Conservation (phyloP, 2,888 invertebrate species). For the Pilophorus perplexus region DNA sequence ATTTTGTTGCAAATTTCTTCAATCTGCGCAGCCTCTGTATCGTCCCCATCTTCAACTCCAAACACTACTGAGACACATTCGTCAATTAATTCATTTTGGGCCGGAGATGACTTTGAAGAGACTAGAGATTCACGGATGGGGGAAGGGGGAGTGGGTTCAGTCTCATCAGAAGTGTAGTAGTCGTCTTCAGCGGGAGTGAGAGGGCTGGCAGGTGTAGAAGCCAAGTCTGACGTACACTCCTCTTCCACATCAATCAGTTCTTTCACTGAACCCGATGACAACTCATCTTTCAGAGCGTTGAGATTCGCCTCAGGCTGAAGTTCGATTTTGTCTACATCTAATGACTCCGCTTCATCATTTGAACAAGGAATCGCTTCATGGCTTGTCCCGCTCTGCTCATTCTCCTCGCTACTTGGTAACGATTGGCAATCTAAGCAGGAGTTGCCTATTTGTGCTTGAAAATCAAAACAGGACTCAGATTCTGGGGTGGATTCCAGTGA, state of each 20-base stretch:
- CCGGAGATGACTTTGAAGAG: not conserved
- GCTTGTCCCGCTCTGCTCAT: too few relatives aligned
- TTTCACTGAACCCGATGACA: not conserved
- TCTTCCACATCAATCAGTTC: constrained; percentile 1
- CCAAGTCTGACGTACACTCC: constrained; percentile 5
- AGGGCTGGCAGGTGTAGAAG: constrained; percentile 5
- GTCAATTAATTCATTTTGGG: too few relatives aligned
- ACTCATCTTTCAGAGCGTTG: not conserved
- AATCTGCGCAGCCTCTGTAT: not conserved
- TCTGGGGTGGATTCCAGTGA: too few relatives aligned
- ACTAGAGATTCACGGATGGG: not conserved
- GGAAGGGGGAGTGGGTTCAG: constrained; percentile 19
- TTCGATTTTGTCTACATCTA: not conserved
- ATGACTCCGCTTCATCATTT: not conserved
- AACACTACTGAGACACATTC: not conserved
- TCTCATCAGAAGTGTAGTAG: constrained; percentile 20
- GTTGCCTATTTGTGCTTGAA: not conserved
- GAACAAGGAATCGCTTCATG: not conserved
- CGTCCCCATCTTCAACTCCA: not conserved
- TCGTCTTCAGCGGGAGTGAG: constrained; percentile 15
- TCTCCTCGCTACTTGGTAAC: too few relatives aligned
- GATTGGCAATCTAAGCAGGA: not conserved
- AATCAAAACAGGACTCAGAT: not conserved
- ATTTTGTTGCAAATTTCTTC: not conserved
- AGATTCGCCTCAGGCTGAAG: not conserved